phyloP scores from a whole-genome alignment of 2,797 vertebrate genomes.

The Halcyon chelicuti region DNA sequence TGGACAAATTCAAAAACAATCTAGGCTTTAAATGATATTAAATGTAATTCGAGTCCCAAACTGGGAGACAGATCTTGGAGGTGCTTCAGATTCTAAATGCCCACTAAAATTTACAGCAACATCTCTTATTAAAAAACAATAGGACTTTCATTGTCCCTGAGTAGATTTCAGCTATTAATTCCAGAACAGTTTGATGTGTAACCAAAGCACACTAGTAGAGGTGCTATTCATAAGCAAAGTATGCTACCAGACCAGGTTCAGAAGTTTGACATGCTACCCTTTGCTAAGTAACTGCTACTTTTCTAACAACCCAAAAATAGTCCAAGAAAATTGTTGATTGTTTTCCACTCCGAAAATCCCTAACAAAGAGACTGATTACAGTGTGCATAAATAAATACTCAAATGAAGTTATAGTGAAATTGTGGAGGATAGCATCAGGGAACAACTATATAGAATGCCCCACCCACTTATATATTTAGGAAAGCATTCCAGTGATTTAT shows the following conservation, averaged over 20 bases:
- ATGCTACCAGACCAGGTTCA: not conserved
- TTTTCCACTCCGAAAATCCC: not conserved
- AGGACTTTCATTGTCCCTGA: not conserved
- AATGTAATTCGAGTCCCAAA: not conserved
- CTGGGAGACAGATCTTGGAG: not conserved
- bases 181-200: not conserved
- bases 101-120: not conserved
- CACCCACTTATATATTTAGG: not conserved
- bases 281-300: not conserved
- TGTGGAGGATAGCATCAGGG: not conserved
- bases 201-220: not conserved
- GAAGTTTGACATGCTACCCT: not conserved
- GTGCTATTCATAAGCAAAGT: not conserved
- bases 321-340: not conserved
- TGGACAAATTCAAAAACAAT: not conserved
- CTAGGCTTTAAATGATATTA: not conserved
- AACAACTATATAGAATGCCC: not conserved
- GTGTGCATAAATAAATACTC: not conserved
- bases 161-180: not conserved
- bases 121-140: not conserved
- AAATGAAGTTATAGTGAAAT: not conserved
- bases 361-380: not conserved
- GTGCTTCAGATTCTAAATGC: not conserved
- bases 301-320: not conserved
- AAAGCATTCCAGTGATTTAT: not conserved